Conservation (phyloP, 2,888 invertebrate genomes). For the Drosophila peninsularis region DNA sequence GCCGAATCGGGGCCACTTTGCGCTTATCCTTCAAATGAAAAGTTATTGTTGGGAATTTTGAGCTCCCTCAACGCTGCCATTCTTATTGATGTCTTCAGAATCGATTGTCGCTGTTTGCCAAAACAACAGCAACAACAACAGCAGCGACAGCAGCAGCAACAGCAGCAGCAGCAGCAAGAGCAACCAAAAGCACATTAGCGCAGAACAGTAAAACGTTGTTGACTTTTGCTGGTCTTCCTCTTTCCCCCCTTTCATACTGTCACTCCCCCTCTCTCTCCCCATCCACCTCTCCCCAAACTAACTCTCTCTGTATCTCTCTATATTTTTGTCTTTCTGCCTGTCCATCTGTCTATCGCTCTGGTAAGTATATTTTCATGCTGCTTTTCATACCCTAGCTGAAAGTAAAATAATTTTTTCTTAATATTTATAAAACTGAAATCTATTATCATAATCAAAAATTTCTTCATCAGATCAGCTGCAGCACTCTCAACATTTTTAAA, state of each 20-base stretch:
- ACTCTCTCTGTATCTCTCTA: not conserved
- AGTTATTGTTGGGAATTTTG: conserved; percentile 61
- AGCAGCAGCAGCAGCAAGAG: conserved; percentile 5
- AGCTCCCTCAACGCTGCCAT: conserved; percentile 43
- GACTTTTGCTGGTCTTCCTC: conserved; percentile 44
- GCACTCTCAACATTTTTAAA: too few species aligned
- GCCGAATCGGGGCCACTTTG: conserved; percentile 57
- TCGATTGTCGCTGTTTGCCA: conserved; percentile 58
- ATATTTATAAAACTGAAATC: not conserved
- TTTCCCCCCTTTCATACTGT: not conserved
- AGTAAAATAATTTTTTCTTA: not conserved
- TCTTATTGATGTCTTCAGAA: conserved; percentile 60
- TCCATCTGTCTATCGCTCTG: conserved; percentile 15
- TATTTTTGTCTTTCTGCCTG: conserved; percentile 8
- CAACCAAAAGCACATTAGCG: conserved; percentile 56
- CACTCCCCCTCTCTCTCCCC: not conserved
- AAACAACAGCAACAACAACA: conserved; percentile 25
- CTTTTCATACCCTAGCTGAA: conserved; percentile 8
- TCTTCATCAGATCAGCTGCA: too few species aligned
- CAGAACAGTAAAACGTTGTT: conserved; percentile 39
- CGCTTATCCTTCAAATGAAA: conserved; percentile 72
- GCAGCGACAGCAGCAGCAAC: conserved; percentile 23
- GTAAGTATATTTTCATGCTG: conserved; percentile 28
- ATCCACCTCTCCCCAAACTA: not conserved
- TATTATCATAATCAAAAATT: too few species aligned